Evolutionary conservation across 2,888 invertebrate species (phyloP), one percentile per base, ranked within the genome.

Genomic region (Diarsia dahlii): DNA sequence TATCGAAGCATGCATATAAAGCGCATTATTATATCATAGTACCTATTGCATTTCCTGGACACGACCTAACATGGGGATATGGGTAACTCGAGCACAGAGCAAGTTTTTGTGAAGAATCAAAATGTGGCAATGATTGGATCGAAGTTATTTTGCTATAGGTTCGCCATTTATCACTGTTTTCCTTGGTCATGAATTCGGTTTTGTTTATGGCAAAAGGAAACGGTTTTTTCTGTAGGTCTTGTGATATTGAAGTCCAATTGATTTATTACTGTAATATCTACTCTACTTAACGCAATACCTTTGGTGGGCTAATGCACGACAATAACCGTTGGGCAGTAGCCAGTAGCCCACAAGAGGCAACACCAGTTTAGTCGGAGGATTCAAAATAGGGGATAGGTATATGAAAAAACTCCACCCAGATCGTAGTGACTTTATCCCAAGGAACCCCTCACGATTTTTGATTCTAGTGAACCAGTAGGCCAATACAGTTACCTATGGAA

Each of bases 21-120:
- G 73, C 60, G 34, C 52, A 39, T 76, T 34, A 79, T 87, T 86
- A 84, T 84, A 46, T 48, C 86, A 86, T 68, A 23, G 48, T 46
- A n/a, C n/a, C n/a, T n/a, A 34, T 48, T 39, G 15, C 52, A 12
- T 75, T 88, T 88, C 88, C 87, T 82, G 79, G 74, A 82, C 87
- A 88, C 88, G 88, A 82, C 74, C 58, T 1, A 67, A 78, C 70
- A 66, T 64, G 67, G 74, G 23, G 45, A 81, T 60, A 54, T 81
- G 12, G 71, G 85, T 50, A 50, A 74, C 28, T n/a, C 73, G 76
- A 71, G 64, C 82, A 80, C 23, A 79, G 83, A 83, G 8, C 76
- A 83, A 86, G 84, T 83, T 80, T 83, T 79, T 76, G 64, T 66
- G 20, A 28, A 68, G 13, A 67, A 60, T 63, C 63, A 65, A 72